phyloP scores from a whole-genome alignment of 1,140 invertebrate species.

The Diabrotica undecimpunctata region DNA sequence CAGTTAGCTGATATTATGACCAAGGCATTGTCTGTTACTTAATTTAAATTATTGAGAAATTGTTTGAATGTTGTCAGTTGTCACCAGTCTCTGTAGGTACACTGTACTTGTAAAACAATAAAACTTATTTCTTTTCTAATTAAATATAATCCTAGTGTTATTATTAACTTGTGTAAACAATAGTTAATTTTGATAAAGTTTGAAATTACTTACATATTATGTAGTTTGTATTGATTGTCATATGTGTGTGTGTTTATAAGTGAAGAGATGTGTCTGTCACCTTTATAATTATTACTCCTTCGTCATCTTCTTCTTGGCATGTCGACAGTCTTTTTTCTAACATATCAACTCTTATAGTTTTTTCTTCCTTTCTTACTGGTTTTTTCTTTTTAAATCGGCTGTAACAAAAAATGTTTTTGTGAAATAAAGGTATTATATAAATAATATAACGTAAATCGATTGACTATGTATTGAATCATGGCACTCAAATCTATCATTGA shows the following conservation, averaged over 20 bases:
- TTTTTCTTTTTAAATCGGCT: constrained; percentile 50
- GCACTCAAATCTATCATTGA: too few relatives aligned
- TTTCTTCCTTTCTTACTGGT: constrained; percentile 54
- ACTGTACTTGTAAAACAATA: too few relatives aligned
- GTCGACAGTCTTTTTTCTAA: constrained; percentile 52
- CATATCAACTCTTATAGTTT: constrained; percentile 54
- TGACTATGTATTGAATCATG: too few relatives aligned
- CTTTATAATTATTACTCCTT: constrained; percentile 50
- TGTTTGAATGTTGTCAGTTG: too few relatives aligned
- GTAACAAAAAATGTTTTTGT: constrained; percentile 16
- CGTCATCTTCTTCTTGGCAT: constrained; percentile 59
- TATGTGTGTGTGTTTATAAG: constrained; percentile 26
- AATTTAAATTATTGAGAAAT: too few relatives aligned
- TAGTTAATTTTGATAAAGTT: too few relatives aligned
- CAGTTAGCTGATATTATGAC: too few relatives aligned
- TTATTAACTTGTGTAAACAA: too few relatives aligned
- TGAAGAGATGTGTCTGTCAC: constrained; percentile 49
- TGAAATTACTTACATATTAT: background rate
- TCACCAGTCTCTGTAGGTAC: too few relatives aligned
- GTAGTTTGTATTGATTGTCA: background rate
- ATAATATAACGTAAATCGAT: background rate
- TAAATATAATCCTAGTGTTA: too few relatives aligned
- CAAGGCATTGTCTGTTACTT: too few relatives aligned
- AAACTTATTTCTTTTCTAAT: too few relatives aligned
- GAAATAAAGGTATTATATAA: constrained; percentile 15